phyloP scores from a whole-genome alignment of 2,113 vertebrate species.

The Brachyhypopomus gauderio region DNA sequence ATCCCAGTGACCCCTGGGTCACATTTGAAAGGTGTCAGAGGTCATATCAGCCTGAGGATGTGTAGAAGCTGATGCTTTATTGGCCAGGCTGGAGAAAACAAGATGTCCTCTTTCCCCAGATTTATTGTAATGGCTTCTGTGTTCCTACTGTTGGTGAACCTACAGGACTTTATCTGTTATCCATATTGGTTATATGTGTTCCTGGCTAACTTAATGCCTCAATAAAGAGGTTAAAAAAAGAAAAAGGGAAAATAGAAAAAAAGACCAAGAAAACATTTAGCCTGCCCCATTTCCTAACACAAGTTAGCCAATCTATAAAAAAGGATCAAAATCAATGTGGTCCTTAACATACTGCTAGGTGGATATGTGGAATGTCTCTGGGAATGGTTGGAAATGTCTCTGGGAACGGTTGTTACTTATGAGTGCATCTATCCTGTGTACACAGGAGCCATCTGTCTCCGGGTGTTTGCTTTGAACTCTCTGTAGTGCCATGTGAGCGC shows the following conservation, averaged over 20 bases:
- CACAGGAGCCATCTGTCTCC: slow-evolving; percentile 29
- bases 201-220: slow-evolving; percentile 22
- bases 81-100: slow-evolving; percentile 40
- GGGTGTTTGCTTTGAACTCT: slow-evolving; percentile 28
- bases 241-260: not conserved
- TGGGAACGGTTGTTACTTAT: slow-evolving; percentile 35
- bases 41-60: slow-evolving; percentile 26
- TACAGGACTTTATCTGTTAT: slow-evolving; percentile 47
- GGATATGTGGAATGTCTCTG: slow-evolving; percentile 55
- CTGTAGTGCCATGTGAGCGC: slow-evolving; percentile 43
- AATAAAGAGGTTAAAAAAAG: slow-evolving; percentile 28
- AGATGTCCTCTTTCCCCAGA: slow-evolving; percentile 26
- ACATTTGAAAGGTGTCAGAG: slow-evolving; percentile 27
- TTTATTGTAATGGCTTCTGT: slow-evolving; percentile 56
- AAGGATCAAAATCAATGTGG: slow-evolving; percentile 19
- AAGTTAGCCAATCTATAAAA: not conserved
- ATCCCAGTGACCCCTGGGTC: slow-evolving; percentile 37
- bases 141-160: slow-evolving; percentile 55
- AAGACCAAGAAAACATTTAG: not conserved
- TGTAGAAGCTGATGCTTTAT: slow-evolving; percentile 53
- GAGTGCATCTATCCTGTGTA: slow-evolving; percentile 49
- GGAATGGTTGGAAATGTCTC: slow-evolving; percentile 37
- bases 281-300: not conserved
- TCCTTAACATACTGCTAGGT: slow-evolving; percentile 38
- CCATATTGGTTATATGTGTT: not conserved